Percentiles rank a stretch among this genome's conserved stretches.
Conservation (phyloP, 2,888 invertebrate species). For the Rhorus exstirpatorius region DNA sequence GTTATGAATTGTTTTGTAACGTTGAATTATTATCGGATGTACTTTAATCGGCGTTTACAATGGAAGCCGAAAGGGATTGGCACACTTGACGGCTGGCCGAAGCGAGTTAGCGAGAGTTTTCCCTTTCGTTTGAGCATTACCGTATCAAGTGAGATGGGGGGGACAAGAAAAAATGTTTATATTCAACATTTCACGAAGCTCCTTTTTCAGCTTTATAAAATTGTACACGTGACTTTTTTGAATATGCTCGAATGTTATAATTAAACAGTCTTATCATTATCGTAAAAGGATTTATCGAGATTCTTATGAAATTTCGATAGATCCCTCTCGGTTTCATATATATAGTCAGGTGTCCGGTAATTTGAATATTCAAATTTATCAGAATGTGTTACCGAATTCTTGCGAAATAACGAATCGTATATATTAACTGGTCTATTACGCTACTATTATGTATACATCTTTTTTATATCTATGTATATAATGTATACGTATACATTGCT, state of each 20-base stretch:
- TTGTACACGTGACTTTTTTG: background rate
- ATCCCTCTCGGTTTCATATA: background rate
- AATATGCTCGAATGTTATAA: too few relatives aligned
- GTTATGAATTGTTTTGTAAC: constrained; percentile 9
- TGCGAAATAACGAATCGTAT: constrained; percentile 42
- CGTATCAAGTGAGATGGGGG: constrained; percentile 69
- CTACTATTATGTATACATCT: too few relatives aligned
- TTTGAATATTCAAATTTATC: constrained; percentile 62
- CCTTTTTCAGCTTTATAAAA: background rate
- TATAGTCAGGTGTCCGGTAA: too few relatives aligned
- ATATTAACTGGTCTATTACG: background rate
- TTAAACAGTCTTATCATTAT: background rate
- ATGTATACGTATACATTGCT: constrained; percentile 1
- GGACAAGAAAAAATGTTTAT: constrained; percentile 16
- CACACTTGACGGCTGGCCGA: constrained; percentile 66
- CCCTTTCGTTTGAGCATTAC: constrained; percentile 80
- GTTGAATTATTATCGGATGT: background rate
- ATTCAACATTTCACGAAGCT: background rate
- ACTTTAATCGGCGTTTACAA: constrained; percentile 20
- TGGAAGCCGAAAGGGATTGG: constrained; percentile 63
- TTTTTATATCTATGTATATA: background rate
- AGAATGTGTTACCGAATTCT: constrained; percentile 27
- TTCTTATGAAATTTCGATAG: constrained; percentile 9
- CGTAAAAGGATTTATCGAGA: background rate
- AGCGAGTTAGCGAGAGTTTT: constrained; percentile 77